A percentile compares a stretch with the other conserved stretches of the same genome.
Conservation (phyloP, 1,140 invertebrate species). For the Odontomachus brunneus region DNA sequence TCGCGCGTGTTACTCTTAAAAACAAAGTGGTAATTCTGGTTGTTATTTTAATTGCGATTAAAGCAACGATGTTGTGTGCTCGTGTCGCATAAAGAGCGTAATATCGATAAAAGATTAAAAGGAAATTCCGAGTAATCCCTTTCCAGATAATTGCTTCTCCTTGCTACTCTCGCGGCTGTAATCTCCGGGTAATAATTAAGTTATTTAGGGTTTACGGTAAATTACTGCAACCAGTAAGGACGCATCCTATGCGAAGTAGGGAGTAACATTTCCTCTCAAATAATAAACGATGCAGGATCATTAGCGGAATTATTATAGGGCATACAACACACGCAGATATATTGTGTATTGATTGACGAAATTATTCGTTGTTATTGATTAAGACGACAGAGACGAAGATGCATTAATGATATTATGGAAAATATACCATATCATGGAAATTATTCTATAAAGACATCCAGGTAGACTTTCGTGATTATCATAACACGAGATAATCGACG, state of each 20-base stretch:
- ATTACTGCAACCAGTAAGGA: slow-evolving; percentile 25
- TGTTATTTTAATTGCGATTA: not conserved
- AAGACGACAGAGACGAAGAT: too few species aligned
- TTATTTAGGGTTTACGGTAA: slow-evolving; percentile 51
- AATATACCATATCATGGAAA: too few species aligned
- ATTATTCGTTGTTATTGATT: too few species aligned
- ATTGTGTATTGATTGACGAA: not conserved
- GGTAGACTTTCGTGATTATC: too few species aligned
- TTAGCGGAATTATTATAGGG: not conserved
- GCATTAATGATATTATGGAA: too few species aligned
- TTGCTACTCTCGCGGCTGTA: slow-evolving; percentile 41
- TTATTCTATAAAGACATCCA: too few species aligned
- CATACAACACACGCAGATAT: not conserved
- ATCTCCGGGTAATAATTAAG: slow-evolving; percentile 59
- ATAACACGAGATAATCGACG: too few species aligned
- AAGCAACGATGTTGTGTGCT: slow-evolving; percentile 27
- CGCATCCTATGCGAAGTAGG: slow-evolving; percentile 3
- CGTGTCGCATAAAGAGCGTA: slow-evolving; percentile 28
- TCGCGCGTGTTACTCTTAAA: not conserved
- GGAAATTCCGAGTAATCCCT: slow-evolving; percentile 42
- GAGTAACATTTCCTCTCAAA: slow-evolving; percentile 5
- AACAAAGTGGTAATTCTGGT: not conserved
- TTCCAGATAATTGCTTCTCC: slow-evolving; percentile 50
- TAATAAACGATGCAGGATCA: not conserved
- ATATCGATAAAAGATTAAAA: slow-evolving; percentile 44